Evolutionary conservation across 2,888 invertebrate species (phyloP).

Genomic region (Leptarthrus brevirostris): DNA sequence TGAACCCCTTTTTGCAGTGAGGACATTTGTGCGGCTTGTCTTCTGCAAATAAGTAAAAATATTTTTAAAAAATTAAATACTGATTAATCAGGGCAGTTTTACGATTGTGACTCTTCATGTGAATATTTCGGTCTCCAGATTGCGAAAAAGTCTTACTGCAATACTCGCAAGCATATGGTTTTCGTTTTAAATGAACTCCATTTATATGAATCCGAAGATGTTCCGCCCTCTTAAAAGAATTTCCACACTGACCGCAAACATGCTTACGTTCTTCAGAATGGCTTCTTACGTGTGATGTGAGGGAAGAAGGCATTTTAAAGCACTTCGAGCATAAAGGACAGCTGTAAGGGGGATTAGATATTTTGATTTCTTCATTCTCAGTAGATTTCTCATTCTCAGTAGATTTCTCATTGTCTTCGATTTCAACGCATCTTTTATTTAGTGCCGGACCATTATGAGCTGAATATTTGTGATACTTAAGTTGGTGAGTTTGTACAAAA

Average conservation of each 20-base stretch:
- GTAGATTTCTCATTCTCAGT: too few species aligned
- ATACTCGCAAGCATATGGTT: constrained; percentile 52
- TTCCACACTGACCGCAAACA: constrained; percentile 51
- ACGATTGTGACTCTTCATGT: constrained; percentile 52
- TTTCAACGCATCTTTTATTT: background rate
- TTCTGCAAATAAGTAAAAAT: too few species aligned
- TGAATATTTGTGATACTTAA: constrained; percentile 53
- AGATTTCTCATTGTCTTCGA: background rate
- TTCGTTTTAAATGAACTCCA: constrained; percentile 54
- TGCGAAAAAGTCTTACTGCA: constrained; percentile 53
- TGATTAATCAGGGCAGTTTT: too few species aligned
- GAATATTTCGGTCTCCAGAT: constrained; percentile 53
- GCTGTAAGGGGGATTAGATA: constrained; percentile 17
- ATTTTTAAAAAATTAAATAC: too few species aligned
- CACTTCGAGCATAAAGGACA: constrained; percentile 52
- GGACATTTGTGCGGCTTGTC: constrained; percentile 52
- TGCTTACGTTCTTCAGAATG: constrained; percentile 54
- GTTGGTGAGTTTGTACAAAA: constrained; percentile 53
- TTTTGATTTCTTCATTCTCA: background rate
- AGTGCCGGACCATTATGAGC: constrained; percentile 42
- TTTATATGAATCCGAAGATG: constrained; percentile 53
- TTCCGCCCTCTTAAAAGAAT: constrained; percentile 54
- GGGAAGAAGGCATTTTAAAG: constrained; percentile 53
- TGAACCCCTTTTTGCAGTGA: constrained; percentile 52
- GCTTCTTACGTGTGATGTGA: constrained; percentile 53